Conservation (phyloP, 2,888 invertebrate genomes). For the Mamestra brassicae region DNA sequence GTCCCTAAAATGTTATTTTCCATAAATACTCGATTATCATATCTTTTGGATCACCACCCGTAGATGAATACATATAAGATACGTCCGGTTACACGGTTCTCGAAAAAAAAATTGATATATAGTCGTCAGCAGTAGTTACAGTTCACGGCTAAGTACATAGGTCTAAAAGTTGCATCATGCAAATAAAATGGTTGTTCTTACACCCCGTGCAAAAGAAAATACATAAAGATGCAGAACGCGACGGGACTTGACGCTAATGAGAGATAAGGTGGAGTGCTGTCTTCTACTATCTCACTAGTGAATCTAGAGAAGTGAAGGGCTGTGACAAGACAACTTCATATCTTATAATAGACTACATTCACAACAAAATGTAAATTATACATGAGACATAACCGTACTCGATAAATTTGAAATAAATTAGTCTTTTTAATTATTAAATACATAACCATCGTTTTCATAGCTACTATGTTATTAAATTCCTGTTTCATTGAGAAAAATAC, state of each 20-base stretch:
- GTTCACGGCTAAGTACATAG: not conserved
- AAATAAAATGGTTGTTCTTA: constrained; percentile 12
- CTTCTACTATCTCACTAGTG: constrained; percentile 48
- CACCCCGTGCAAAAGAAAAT: constrained; percentile 28
- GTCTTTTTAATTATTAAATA: not conserved
- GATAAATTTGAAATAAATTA: not conserved
- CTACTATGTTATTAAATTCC: not conserved
- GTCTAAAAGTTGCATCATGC: not conserved
- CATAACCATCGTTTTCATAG: not conserved
- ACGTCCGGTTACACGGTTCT: no score
- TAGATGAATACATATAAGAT: no score
- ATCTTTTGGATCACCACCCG: no score
- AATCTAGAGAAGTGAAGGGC: constrained; percentile 18
- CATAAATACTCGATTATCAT: no score
- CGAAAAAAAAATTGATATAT: no score
- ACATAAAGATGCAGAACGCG: constrained; percentile 54
- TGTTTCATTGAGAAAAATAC: not conserved
- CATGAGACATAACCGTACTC: not conserved
- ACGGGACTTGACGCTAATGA: constrained; percentile 74
- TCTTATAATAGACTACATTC: constrained; percentile 14
- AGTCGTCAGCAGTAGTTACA: no score
- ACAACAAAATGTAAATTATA: constrained; percentile 5
- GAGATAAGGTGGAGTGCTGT: constrained; percentile 70
- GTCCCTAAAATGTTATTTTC: no score
- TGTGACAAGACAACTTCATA: constrained; percentile 2